Conservation (phyloP, 2,113 vertebrate genomes). For the Pelobates fuscus region DNA sequence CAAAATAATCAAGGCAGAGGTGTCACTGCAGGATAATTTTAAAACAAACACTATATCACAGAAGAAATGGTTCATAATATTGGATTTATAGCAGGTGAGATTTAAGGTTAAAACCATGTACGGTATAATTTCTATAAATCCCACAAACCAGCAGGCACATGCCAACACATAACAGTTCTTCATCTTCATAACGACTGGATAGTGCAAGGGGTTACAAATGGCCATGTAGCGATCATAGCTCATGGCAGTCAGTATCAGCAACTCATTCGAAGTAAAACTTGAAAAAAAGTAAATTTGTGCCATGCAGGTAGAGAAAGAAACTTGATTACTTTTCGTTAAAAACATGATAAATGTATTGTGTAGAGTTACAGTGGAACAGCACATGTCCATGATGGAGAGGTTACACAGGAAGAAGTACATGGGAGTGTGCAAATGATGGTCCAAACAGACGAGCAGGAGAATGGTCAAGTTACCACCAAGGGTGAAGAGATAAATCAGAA, state of each 20-base stretch:
- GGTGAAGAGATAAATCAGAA: neutral
- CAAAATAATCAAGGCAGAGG: neutral
- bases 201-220: neutral
- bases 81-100: neutral
- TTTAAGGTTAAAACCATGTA: neutral
- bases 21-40: neutral
- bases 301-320: neutral
- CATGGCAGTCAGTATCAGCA: neutral
- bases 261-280: neutral
- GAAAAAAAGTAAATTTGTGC: neutral
- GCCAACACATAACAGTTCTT: neutral
- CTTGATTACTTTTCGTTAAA: neutral
- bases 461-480: neutral
- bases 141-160: neutral
- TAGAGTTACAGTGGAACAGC: neutral
- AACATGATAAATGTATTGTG: neutral
- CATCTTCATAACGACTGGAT: neutral
- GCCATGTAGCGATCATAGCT: neutral
- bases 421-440: neutral
- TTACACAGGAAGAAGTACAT: conserved; percentile 16
- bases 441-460: neutral
- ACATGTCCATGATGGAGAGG: conserved; percentile 7
- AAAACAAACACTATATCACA: neutral
- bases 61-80: neutral
- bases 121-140: neutral